phyloP scores from a whole-genome alignment of 2,888 invertebrate genomes.

The Erynnis tages region DNA sequence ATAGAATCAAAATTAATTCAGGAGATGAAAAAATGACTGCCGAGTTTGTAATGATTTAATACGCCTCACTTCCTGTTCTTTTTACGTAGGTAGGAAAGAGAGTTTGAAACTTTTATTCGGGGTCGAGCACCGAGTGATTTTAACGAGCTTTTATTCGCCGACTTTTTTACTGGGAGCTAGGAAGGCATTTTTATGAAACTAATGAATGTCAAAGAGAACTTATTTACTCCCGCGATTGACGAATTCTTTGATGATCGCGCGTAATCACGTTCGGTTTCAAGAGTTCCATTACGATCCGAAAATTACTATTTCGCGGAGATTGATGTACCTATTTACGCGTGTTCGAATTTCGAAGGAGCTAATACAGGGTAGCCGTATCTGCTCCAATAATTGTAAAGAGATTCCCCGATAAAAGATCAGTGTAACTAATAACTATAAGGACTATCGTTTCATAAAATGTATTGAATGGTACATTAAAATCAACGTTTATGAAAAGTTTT shows the following conservation, averaged over 20 bases:
- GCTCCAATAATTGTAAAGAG: not conserved
- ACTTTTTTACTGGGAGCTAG: constrained; percentile 50
- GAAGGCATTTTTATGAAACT: constrained; percentile 62
- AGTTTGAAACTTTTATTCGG: constrained; percentile 62
- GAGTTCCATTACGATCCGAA: constrained; percentile 7
- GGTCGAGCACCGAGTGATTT: constrained; percentile 65
- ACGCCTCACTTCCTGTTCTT: constrained; percentile 56
- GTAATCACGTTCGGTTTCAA: constrained; percentile 19
- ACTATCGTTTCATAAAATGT: no score
- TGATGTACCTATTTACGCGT: constrained; percentile 8
- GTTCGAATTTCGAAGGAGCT: constrained; percentile 4
- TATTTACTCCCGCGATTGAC: constrained; percentile 46
- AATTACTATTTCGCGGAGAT: constrained; percentile 16
- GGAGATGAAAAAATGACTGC: constrained; percentile 55
- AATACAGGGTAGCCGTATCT: not conserved
- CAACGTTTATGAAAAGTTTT: no score
- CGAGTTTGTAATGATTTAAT: constrained; percentile 64
- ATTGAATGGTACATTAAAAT: no score
- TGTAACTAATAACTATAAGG: no score
- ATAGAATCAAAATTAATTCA: constrained; percentile 66
- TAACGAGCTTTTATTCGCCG: constrained; percentile 69
- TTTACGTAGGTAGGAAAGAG: constrained; percentile 48
- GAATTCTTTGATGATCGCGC: constrained; percentile 21
- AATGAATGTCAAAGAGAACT: constrained; percentile 69
- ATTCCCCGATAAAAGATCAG: not conserved